These are phyloP conservation scores for Phodopus roborovskii DNA, from an alignment of 2,113 vertebrate genomes.

Conservation along the genomic window DNA sequence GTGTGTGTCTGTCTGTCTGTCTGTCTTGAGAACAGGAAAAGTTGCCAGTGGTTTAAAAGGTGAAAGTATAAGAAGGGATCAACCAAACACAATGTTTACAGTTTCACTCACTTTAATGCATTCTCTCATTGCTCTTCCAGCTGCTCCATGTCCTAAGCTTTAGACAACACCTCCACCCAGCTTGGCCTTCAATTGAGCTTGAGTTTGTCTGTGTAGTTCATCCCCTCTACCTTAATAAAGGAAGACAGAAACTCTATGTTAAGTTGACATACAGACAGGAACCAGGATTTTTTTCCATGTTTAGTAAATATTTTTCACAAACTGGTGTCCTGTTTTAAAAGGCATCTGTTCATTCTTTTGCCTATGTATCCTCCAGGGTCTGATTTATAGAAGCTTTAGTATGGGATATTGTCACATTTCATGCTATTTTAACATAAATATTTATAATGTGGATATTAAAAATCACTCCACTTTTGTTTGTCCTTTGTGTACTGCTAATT, in stretches of 20 bases:
- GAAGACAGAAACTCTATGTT: slow-evolving; percentile 60
- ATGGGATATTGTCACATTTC: background rate
- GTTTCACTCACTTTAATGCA: background rate
- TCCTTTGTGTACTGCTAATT: background rate
- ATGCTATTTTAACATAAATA: slow-evolving; percentile 17
- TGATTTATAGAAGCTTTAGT: slow-evolving; percentile 24
- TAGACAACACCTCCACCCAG: background rate
- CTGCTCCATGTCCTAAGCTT: background rate
- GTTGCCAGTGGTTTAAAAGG: background rate
- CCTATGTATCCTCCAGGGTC: slow-evolving; percentile 49
- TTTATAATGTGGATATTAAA: slow-evolving; percentile 39
- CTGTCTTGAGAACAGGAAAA: background rate
- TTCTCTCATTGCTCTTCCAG: background rate
- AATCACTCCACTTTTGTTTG: background rate
- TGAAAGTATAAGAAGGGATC: background rate
- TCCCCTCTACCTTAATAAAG: slow-evolving; percentile 1
- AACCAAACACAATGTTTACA: background rate
- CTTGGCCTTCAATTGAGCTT: background rate
- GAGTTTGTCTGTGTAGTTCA: background rate
- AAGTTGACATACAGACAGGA: slow-evolving; percentile 72
- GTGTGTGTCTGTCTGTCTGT: too few species aligned
- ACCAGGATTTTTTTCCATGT: slow-evolving; percentile 69
- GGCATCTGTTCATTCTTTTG: slow-evolving; percentile 71
- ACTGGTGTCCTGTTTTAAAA: slow-evolving; percentile 64
- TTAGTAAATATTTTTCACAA: slow-evolving; percentile 77